Conservation (phyloP, 2,888 invertebrate species). For the Pyrocoelia pectoralis region DNA sequence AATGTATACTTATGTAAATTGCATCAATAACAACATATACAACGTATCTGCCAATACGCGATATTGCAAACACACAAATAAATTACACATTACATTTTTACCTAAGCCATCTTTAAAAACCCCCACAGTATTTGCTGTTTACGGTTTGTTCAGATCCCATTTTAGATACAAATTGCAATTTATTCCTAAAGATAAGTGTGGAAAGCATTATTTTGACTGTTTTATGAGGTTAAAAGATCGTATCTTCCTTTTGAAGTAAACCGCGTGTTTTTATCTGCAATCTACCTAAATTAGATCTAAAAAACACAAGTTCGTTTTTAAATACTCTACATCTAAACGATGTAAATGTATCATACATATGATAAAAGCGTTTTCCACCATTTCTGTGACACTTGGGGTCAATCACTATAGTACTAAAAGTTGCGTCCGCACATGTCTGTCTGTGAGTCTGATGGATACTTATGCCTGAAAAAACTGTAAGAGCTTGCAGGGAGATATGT, state of each 20-base stretch:
- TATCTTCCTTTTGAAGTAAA: background rate
- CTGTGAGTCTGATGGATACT: no score
- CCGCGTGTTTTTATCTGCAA: background rate
- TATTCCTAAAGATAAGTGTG: constrained; percentile 2
- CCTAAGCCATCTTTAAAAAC: background rate
- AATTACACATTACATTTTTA: background rate
- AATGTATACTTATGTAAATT: background rate
- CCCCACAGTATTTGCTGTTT: background rate
- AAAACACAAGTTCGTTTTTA: background rate
- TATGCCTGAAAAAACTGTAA: no score
- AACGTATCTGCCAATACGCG: background rate
- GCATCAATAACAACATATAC: background rate
- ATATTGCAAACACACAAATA: background rate
- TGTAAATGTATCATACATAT: no score
- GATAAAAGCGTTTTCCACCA: no score
- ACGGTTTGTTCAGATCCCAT: background rate
- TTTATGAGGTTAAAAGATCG: constrained; percentile 7
- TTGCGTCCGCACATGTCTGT: no score
- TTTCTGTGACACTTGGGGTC: no score
- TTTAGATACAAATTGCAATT: constrained; percentile 9
- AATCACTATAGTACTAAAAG: no score
- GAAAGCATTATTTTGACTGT: background rate
- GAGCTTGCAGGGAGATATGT: no score
- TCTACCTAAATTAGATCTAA: background rate
- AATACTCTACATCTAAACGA: background rate